These are phyloP conservation scores for Phenganax stokvisi DNA, from an alignment of 92 coral and sea anemone species.

Conservation along the genomic window DNA sequence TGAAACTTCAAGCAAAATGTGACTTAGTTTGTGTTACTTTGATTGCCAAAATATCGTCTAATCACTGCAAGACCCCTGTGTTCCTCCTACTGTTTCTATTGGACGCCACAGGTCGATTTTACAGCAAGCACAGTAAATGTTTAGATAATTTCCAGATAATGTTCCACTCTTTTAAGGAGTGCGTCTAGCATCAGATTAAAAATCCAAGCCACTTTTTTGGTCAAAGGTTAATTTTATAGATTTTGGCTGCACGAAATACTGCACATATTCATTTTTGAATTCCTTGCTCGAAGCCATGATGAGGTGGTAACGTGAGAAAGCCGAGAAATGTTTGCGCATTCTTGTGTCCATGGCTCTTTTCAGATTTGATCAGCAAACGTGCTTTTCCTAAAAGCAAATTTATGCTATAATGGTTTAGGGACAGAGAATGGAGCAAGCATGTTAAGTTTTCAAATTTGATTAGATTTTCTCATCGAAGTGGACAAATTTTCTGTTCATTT, in stretches of 20 bases:
- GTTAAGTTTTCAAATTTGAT: no score
- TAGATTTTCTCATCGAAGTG: no score
- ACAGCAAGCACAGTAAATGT: conserved; percentile 10
- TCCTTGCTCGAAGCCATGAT: background rate
- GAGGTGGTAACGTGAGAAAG: background rate
- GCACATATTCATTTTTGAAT: background rate
- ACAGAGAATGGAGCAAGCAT: no score
- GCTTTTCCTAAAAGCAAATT: background rate
- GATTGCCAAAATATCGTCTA: conserved; percentile 28
- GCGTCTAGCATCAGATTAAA: conserved; percentile 1
- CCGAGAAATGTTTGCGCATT: background rate
- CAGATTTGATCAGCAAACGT: background rate
- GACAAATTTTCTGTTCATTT: no score
- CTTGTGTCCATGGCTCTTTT: background rate
- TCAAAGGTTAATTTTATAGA: conserved; percentile 5
- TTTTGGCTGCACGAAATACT: background rate
- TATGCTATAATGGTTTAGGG: background rate
- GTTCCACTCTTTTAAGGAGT: background rate
- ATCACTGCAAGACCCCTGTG: conserved; percentile 11
- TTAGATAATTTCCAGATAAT: conserved; percentile 5
- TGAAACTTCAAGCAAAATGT: background rate
- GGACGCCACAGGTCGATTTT: conserved; percentile 4
- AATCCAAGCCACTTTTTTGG: background rate
- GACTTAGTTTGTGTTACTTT: conserved; percentile 17
- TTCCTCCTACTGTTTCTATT: background rate